Base-by-base conservation (phyloP, 2,113 vertebrate species). In the Macheiramphus alcinus region DNA sequence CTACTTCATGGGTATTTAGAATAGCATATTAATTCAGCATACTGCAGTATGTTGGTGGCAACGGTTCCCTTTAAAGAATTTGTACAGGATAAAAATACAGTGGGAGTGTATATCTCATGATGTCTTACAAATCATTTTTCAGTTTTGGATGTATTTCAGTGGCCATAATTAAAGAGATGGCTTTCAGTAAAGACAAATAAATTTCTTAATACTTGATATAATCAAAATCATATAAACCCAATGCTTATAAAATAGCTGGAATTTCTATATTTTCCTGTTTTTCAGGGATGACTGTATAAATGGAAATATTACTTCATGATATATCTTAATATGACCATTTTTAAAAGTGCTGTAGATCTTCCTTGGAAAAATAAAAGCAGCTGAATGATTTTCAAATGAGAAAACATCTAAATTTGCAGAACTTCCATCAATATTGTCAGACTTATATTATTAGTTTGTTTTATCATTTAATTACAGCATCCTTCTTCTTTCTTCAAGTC, bases 401-500 rank as follows among this genome's bases (percentile, higher is more conserved):
- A 59, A 76, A 67, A 42, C 6, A 71, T 61, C 26, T 79, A 56
- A 78, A 88, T 92, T 88, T 81, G 21, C 36, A 79, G 25, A 93
- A 89, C 65, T 94, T 84, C 47, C 70, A 84, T 45, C 73, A 83
- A 66, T 91, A 61, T 91, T 88, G 42, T 89, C 72, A 92, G 66
- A 90, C 23, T 92, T 55, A 38, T 22, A 29, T 80, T 93, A 81
- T 86, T 96, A 92, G 48, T 89, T 95, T 90, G 61, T 75, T 97
- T 92, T 88, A 74, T 94, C 93, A 87, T 85, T 90, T 96, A 86
- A 96, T 91, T 97, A 79, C 47, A 92, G 66, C n/a, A 59, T 83
- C 43, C 42, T 87, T 61, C 45, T 85, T 56, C 73, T 84, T 81
- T 78, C 23, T 52, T 78, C 52, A 70, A 90, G 48, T 74, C 68